Conservation (phyloP, 2,113 vertebrate species). For the Ceyx cyanopectus region DNA sequence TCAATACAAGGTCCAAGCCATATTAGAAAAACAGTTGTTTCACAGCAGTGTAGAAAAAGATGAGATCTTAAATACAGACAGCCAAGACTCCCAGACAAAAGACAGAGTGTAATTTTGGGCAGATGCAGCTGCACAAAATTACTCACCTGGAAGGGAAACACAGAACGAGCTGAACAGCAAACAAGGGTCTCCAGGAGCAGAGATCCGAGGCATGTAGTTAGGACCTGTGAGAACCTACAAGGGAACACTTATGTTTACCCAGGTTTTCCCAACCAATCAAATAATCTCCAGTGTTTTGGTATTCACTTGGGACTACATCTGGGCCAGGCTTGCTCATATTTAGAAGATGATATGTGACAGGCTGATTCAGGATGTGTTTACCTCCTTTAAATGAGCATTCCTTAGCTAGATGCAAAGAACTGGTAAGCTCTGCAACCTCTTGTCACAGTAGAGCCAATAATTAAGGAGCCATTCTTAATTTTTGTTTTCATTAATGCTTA, state of each 20-base stretch:
- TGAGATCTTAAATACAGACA: background rate
- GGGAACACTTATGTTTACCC: background rate
- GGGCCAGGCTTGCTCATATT: background rate
- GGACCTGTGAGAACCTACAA: background rate
- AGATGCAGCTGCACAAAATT: background rate
- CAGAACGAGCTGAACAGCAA: background rate
- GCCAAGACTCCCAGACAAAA: background rate
- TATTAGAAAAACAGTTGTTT: background rate
- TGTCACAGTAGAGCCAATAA: background rate
- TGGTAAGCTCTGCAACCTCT: background rate
- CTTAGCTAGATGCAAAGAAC: background rate
- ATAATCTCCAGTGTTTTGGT: fast-evolving
- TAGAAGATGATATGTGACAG: background rate
- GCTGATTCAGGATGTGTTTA: background rate
- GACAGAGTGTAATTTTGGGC: too few relatives aligned
- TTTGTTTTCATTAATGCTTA: background rate
- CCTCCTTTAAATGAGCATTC: background rate
- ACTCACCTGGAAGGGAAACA: background rate
- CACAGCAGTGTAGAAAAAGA: background rate
- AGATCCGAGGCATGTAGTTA: fast-evolving
- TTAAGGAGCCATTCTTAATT: background rate
- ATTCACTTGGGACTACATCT: background rate
- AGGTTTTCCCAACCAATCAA: background rate
- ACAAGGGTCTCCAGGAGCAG: background rate
- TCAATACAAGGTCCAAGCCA: background rate